Base-by-base conservation (phyloP, 2,113 vertebrate genomes). In the Pica pica region DNA sequence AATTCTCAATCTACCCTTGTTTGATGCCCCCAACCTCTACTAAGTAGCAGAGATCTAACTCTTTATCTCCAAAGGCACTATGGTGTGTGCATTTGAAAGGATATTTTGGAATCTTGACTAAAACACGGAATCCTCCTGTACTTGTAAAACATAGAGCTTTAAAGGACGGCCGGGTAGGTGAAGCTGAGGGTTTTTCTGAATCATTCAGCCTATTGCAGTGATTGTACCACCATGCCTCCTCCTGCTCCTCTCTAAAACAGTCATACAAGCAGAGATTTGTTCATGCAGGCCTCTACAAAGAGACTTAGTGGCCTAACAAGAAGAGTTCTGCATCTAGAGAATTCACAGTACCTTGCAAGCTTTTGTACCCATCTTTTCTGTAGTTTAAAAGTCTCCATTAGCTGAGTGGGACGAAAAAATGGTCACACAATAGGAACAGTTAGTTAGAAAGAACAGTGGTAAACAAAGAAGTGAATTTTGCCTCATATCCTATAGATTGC, bases 21-120 rank as follows among this genome's bases (percentile, higher is more conserved):
- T 57, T 0, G 0, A n/a, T 53, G 14, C 49, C 17, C 27, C 46
- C 24, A 15, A 7, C 53, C 26, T 61, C 35, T 39, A 28, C 10
- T 20, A 46, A 53, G 6, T 4, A 85, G 37, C 14, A 82, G 42
- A 81, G 10, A 57, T 74, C 70, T 74, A 77, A 53, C 5, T 8
- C 5, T 63, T 85, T 77, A 10, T 59, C 39, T 81, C 87, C 37
- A 60, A 41, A 46, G 4, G 3, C 10, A 16, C 21, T 73, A 21
- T 10, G 24, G 3, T 52, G 19, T 42, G 57, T 57, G 23, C 23
- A 55, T 39, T 35, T 57, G 20, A n/a, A 73, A 60, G 2, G 0
- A 0, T 46, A 16, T 52, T 87, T 81, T 89, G 37, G 20, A 65
- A 76, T 10, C 20, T 41, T 73, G 20, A 33, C 23, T 50, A 69